Base-by-base conservation (phyloP, 2,888 invertebrate species). In the Uloborus plumipes region DNA sequence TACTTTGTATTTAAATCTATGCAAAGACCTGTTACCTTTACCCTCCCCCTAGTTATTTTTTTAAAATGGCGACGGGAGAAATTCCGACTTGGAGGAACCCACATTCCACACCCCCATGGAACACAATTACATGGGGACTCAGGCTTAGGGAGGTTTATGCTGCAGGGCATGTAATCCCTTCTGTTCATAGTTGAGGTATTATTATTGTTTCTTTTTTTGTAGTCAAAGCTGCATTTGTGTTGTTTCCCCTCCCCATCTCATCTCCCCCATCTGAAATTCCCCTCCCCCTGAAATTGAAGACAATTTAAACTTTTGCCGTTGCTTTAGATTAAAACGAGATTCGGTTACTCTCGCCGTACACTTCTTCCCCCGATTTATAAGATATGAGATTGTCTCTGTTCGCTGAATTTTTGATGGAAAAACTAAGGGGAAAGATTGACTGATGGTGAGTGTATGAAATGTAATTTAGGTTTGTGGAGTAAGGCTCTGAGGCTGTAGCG, bases 381-480 rank as follows among this genome's bases (percentile, higher is more conserved):
- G 78, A 59, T 76, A 65, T 65, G 65, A 58, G 77, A 77, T 70
- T 70, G 55, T 50, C 77, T 39, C 39, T 31, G 53, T 50, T 49
- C 31, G 47, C 62, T 80, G 74, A 69, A 80, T 80, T 80, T 80
- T 80, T 80, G 80, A 80, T 74, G 69, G 61, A 50, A 13, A 61
- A 58, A 59, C 16, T 15, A 20, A 39, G 58, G 22, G 58, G n/a
- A 22, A 22, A 53, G 50, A 72, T 72, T 72, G 78, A 78, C 61
- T 64, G 78, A 70, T 39, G 58, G 59, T 16, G 22, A n/a, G 51
- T 16, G 62, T 16, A 31, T 39, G 16, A 31, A 20, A 62, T n/a
- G 64, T 39, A 39, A 39, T 39, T 39, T 39, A 39, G 39, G 39
- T 39, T 11, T 39, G 39, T 39, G 39, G 39, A 11, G 39, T 11